Conservation (phyloP, 1,140 invertebrate genomes). For the Acarapis woodi region DNA sequence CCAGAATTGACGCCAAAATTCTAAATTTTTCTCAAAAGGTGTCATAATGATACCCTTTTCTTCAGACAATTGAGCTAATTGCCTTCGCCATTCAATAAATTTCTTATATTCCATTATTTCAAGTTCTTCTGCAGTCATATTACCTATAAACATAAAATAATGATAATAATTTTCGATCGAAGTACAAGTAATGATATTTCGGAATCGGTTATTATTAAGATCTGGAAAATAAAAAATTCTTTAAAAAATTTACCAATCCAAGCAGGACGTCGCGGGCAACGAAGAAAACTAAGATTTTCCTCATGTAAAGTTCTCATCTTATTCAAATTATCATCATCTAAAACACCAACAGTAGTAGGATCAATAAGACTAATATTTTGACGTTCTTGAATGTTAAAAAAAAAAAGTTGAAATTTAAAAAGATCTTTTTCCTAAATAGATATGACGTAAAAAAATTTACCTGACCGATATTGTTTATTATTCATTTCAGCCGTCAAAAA, state of each 20-base stretch:
- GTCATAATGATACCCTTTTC: constrained; percentile 50
- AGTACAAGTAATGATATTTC: no score
- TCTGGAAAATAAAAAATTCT: no score
- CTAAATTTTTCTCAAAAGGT: constrained; percentile 90
- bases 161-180: no score
- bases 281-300: constrained; percentile 30
- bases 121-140: constrained; percentile 44
- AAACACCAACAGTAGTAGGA: constrained; percentile 27
- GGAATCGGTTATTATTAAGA: no score
- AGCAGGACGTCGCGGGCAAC: constrained; percentile 49
- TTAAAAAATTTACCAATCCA: no score
- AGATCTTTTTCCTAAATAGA: not conserved
- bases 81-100: constrained; percentile 63
- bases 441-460: constrained; percentile 15
- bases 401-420: constrained; percentile 4
- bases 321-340: constrained; percentile 29
- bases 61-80: constrained; percentile 46
- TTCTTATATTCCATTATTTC: constrained; percentile 38
- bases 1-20: constrained; percentile 97
- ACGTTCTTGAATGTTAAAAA: constrained; percentile 37
- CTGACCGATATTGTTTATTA: constrained; percentile 49
- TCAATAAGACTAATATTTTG: constrained; percentile 50
- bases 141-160: no score
- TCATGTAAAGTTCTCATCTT: constrained; percentile 29
- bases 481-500: constrained; percentile 71